phyloP scores from a whole-genome alignment of 2,113 vertebrate genomes.

The Penelope pileata region DNA sequence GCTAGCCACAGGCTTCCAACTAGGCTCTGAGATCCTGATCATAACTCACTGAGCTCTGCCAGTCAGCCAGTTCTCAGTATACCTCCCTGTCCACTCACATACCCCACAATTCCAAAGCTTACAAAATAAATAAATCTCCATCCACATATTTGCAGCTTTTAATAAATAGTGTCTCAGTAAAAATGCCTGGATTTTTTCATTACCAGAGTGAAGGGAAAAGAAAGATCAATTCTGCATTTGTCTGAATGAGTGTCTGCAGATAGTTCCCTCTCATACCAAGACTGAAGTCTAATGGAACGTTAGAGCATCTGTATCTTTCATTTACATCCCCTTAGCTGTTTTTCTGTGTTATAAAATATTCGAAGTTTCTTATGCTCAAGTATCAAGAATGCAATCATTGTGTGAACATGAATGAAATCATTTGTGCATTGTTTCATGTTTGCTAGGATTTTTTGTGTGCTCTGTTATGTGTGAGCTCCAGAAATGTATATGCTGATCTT shows the following conservation, averaged over 20 bases:
- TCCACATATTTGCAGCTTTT: background rate
- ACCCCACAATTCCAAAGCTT: too few relatives aligned
- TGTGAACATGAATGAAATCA: background rate
- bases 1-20: too few relatives aligned
- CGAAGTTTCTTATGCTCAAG: background rate
- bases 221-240: background rate
- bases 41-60: too few relatives aligned
- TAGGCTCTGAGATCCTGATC: too few relatives aligned
- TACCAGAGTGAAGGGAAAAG: background rate
- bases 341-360: background rate
- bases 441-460: background rate
- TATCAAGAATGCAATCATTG: background rate
- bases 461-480: background rate
- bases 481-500: background rate
- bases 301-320: background rate
- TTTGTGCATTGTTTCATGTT: fast-evolving
- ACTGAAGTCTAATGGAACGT: background rate
- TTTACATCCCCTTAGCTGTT: background rate
- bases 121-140: background rate
- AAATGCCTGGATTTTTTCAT: background rate
- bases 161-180: background rate
- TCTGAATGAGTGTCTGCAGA: background rate
- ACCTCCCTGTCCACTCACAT: too few relatives aligned
- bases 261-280: background rate
- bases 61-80: too few relatives aligned